phyloP scores from a whole-genome alignment of 2,113 vertebrate species.

The Labrus mixtus region DNA sequence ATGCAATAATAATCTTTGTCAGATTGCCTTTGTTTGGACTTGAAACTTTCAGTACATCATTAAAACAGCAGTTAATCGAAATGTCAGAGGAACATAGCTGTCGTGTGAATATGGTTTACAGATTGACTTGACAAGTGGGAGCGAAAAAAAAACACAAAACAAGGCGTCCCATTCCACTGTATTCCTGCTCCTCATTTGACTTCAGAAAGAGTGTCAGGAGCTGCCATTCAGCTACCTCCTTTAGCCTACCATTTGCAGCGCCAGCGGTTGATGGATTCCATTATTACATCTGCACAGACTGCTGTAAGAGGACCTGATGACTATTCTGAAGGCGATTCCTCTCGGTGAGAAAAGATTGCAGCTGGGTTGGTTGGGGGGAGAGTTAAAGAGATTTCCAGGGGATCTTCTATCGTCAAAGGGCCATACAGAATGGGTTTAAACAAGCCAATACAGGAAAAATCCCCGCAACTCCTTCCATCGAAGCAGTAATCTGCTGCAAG shows the following conservation, averaged over 20 bases:
- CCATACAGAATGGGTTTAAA: conserved; percentile 44
- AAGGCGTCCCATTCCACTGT: not conserved
- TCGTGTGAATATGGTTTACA: not conserved
- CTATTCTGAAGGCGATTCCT: conserved; percentile 30
- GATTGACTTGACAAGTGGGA: conserved; percentile 22
- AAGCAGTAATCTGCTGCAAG: conserved; percentile 46
- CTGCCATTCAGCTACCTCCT: conserved; percentile 37
- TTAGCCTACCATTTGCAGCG: conserved; percentile 40
- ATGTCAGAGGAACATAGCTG: not conserved
- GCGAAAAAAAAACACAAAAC: too few relatives aligned
- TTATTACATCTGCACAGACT: conserved; percentile 41
- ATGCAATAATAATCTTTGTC: too few relatives aligned
- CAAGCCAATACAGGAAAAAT: conserved; percentile 42
- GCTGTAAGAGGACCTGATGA: conserved; percentile 41
- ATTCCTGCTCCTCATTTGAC: conserved; percentile 37
- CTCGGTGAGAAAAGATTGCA: not conserved
- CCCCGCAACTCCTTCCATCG: conserved; percentile 33
- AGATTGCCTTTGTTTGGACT: too few relatives aligned
- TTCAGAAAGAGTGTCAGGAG: conserved; percentile 38
- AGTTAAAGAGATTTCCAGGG: conserved; percentile 31
- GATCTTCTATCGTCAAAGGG: conserved; percentile 45
- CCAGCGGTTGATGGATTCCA: conserved; percentile 49
- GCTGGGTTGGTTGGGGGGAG: conserved; percentile 1
- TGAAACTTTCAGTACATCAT: too few relatives aligned
- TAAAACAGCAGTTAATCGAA: too few relatives aligned